Base-by-base conservation (phyloP, 2,888 invertebrate genomes). In the Eustalomyia histrio region DNA sequence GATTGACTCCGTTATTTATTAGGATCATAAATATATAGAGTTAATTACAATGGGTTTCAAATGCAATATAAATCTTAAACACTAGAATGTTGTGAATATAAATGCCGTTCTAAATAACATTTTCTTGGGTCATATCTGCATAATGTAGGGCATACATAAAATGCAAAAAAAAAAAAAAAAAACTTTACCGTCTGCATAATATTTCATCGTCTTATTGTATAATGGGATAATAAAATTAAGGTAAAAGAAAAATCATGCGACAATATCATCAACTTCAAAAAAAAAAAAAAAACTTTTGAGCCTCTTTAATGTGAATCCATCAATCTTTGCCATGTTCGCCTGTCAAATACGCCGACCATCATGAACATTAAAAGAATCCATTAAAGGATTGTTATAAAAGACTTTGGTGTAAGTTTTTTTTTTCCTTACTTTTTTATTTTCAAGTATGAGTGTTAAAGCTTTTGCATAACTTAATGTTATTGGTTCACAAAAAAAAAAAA, bases 311-410 rank as follows among this genome's bases (percentile, higher is more conserved):
- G 86, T 86, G 88, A 85, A 87, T 86, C 87, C 88, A 88, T 88
- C 88, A 88, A 88, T 88, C 88, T 87, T 87, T 83, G 88, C 86
- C 86, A 82, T 83, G 84, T 84, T 83, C 83, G 87, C 86, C 86
- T 87, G 88, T 88, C 88, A 88, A 88, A 88, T 88, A 87, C 86
- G 87, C 85, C 85, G 86, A 86, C 87, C 88, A 88, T 88, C 88
- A 88, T 86, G 86, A 87, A 86, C 86, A 87, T 88, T 87, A 87
- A 88, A 47, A 65, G 64, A 24, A 85, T 76, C 86, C 87, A 86
- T 86, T 87, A 88, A 88, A 88, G 87, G 87, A 87, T 88, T 87
- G 86, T 85, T 84, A 58, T 71, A 53, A n/a, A n/a, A 43, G n/a
- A 12, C 17, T 64, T 53, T 43, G n/a, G 7, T 53, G 50, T 35